Base-by-base conservation (phyloP, 2,888 invertebrate species). In the Falcaria lacertinaria region DNA sequence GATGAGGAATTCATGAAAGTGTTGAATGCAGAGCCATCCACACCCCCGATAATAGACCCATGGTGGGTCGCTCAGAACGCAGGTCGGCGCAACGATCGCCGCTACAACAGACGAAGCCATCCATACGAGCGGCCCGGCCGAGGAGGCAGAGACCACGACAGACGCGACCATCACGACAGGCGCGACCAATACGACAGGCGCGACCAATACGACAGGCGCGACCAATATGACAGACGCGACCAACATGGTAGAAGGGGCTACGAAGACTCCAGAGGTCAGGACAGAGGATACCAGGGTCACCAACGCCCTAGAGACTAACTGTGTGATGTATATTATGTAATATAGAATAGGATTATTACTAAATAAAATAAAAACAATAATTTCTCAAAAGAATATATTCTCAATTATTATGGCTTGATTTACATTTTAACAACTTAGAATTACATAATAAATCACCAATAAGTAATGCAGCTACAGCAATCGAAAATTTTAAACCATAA, bases 1-100 rank as follows among this genome's bases (percentile, higher is more conserved):
- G 94, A 94, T 77, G 80, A 80, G 36, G 91, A 91, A 41, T 94
- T 92, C 63, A 90, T 91, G 82, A 83, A 79, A 61, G 78, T 84
- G 1, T 80, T 70, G 35, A 83, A 81, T 48, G 72, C 80, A 11
- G 75, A 82, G 14, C 63, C 72, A 1, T 82, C 86, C 7, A 66
- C 50, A 7, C 93, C 93, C 3, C 93, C 93, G 5, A 88, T 93
- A 8, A 58, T 93, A 8, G 91, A 92, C 41, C 88, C 91, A 11
- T 93, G 92, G 92, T 74, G 74, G 71, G 60, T 64, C 2, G 52
- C 76, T 8, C 69, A 74, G 17, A 73, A 76, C 49, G 56, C 63
- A 5, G 70, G 70, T 0, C 69, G 74, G 6, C 66, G 80, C 28
- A 74, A 79, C 45, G 80, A 86, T 39, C 69, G 78, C 0, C 67